Base-by-base conservation (phyloP, 37 sponge, comb jelly and placozoan species). In the Geodia barretti region DNA sequence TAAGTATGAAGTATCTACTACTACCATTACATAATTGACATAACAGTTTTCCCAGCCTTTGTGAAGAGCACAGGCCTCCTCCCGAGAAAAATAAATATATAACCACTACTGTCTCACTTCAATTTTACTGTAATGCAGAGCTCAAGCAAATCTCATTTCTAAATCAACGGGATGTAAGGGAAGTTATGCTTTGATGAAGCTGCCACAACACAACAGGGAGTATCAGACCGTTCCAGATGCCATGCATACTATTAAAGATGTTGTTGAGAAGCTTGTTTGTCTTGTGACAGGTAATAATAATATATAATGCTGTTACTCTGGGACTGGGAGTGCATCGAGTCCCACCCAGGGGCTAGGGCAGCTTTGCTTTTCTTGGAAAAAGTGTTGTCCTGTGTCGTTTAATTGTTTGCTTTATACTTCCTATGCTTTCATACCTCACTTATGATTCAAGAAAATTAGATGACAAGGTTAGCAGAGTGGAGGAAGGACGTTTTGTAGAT, bases 161-260 rank as follows among this genome's bases (percentile, higher is more conserved):
- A 64, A 63, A 34, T 19, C 28, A n/a, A 82, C 74, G 11, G 83
- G 83, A 14, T 82, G 73, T 38, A 82, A 82, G 39, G 83, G 74
- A 61, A 62, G 65, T 24, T 79, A 65, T 67, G 64, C 74, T 21
- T 43, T 82, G 23, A 70, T 71, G 72, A 60, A 35, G 21, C 42
- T 82, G 39, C 66, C 68, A 25, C 9, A 72, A 38, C 83, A 82
- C 33, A 47, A 82, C 42, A 60, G 60, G 1, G 8, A 37, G 3
- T 4, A 21, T 2, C 47, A 82, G 25, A 82, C 75, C 14, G 73
- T 72, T 7, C 66, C 74, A 17, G 83, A 82, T 64, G 62, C 83
- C 23, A 82, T 82, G 75, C 83, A 82, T 61, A 64, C 72, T 8
- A 11, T 82, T 17, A 82, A 82, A 61, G 74, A 65, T 62, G 39